These are phyloP conservation scores for Numenius arquata DNA, from an alignment of 2,113 vertebrate species.

Conservation along the genomic window DNA sequence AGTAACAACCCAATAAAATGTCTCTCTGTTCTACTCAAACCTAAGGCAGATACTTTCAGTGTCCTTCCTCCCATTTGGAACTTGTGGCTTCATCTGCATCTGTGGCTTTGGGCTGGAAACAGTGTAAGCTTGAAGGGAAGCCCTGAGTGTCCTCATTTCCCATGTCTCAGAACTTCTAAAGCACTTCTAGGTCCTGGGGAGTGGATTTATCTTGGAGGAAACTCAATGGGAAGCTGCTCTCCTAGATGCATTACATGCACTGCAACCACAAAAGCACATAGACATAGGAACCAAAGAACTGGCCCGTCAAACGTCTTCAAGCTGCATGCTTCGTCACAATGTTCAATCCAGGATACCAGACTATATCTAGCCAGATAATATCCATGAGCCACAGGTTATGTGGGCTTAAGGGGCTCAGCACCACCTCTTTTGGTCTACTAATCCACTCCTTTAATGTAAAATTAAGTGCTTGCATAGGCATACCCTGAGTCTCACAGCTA, in stretches of 20 bases:
- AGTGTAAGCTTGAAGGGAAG: neutral
- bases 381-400: neutral
- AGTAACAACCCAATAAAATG: neutral
- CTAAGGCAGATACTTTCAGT: neutral
- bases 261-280: neutral
- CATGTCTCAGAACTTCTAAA: neutral
- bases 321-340: neutral
- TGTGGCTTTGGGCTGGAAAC: neutral
- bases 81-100: neutral
- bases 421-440: neutral
- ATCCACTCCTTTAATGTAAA: neutral
- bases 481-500: neutral
- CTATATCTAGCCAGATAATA: neutral
- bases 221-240: neutral
- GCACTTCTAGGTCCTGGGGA: neutral
- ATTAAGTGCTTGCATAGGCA: neutral
- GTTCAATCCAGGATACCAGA: neutral
- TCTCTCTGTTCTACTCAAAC: neutral
- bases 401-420: neutral
- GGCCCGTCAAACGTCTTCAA: neutral
- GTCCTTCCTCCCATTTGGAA: neutral
- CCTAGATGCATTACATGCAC: accelerated
- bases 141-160: neutral
- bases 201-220: neutral
- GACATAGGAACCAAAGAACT: neutral